Evolutionary conservation across 2,113 vertebrate species (phyloP).

Genomic region (Asarcornis scutulata): DNA sequence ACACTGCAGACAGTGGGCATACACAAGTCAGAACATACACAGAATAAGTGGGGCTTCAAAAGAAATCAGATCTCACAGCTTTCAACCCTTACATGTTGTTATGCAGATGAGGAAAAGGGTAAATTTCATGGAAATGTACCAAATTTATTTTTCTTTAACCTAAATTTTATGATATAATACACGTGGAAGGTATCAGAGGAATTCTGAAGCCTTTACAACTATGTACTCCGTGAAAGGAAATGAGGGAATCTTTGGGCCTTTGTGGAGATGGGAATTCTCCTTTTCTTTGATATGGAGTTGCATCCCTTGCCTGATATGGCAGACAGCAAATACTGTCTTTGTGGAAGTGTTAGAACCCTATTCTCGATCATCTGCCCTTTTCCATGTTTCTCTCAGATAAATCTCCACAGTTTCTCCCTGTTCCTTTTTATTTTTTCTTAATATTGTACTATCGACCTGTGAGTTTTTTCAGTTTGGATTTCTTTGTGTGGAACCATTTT

Average conservation of each 20-base stretch:
- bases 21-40: background rate
- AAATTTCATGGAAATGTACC: background rate
- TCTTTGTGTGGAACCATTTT: background rate
- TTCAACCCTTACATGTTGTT: background rate
- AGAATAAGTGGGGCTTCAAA: background rate
- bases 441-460: background rate
- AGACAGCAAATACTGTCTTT: background rate
- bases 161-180: background rate
- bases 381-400: background rate
- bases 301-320: background rate
- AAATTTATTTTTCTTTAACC: accelerated
- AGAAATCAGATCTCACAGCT: background rate
- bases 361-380: background rate
- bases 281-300: background rate
- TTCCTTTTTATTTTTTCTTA: background rate
- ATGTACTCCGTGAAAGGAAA: background rate
- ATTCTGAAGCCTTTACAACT: background rate
- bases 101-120: background rate
- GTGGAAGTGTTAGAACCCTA: background rate
- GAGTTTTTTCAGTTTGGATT: background rate
- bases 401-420: background rate
- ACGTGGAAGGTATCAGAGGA: background rate
- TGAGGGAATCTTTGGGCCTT: background rate
- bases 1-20: background rate
- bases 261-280: background rate